Conservation (phyloP, 37 sponge, comb jelly and placozoan species). For the Spongilla lacustris region DNA sequence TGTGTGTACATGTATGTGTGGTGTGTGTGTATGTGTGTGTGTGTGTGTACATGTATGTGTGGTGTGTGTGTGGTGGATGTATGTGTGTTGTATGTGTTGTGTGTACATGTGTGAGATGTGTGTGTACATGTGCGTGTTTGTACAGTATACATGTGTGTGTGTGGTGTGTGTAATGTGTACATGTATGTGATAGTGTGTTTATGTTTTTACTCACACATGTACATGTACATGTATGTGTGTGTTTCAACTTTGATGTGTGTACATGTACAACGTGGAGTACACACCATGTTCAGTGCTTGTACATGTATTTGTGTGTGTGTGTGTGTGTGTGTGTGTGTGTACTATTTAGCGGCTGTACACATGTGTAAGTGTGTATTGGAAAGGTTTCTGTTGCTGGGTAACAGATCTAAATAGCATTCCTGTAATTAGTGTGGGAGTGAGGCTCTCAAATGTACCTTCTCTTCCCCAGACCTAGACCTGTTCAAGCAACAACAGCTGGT, state of each 20-base stretch:
- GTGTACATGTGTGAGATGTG: not conserved
- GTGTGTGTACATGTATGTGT: not conserved
- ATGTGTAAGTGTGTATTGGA: slow-evolving; percentile 31
- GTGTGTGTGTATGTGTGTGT: not conserved
- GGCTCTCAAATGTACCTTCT: too few species aligned
- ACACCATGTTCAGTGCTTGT: slow-evolving; percentile 6
- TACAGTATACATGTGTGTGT: not conserved
- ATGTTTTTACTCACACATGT: too few species aligned
- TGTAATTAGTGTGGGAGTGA: too few species aligned
- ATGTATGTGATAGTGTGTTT: too few species aligned
- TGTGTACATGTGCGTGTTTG: not conserved
- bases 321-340: slow-evolving; percentile 3
- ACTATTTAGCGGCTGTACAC: not conserved
- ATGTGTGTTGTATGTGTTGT: not conserved
- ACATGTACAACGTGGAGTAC: not conserved
- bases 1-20: too few species aligned
- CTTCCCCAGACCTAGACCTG: too few species aligned
- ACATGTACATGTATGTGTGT: too few species aligned
- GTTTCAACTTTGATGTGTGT: too few species aligned
- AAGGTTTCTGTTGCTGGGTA: too few species aligned
- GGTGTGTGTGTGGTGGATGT: not conserved
- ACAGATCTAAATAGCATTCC: too few species aligned
- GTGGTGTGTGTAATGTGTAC: too few species aligned
- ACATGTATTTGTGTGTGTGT: not conserved
- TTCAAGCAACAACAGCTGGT: too few species aligned